Conservation (phyloP, 2,888 invertebrate species). For the Ophion ventricosus region DNA sequence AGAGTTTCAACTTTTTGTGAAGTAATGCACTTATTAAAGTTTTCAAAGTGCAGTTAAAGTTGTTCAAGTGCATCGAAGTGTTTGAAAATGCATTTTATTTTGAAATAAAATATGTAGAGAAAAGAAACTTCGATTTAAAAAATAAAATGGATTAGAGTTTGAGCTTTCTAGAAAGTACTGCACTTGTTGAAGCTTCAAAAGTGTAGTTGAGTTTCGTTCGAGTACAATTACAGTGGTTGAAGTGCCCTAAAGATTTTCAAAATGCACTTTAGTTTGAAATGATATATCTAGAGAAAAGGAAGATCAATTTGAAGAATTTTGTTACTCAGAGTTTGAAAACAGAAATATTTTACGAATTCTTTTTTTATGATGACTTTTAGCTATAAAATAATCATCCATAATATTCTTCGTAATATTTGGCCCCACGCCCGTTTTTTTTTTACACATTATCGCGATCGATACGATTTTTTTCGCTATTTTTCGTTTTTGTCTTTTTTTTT, state of each 20-base stretch:
- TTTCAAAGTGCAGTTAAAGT: neutral
- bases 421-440: neutral
- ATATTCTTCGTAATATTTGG: slow-evolving; percentile 30
- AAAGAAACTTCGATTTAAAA: too few species aligned
- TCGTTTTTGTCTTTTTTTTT: neutral
- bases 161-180: too few species aligned
- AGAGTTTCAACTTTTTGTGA: too few species aligned
- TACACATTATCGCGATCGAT: neutral
- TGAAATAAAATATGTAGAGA: neutral
- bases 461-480: slow-evolving; percentile 16
- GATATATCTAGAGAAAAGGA: neutral
- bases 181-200: too few species aligned
- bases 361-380: neutral
- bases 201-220: too few species aligned
- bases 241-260: too few species aligned
- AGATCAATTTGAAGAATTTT: slow-evolving; percentile 64
- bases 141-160: too few species aligned
- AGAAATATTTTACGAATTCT: neutral
- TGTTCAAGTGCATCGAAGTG: neutral
- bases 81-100: neutral
- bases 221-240: too few species aligned
- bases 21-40: too few species aligned
- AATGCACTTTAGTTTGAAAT: too few species aligned
- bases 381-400: slow-evolving; percentile 18
- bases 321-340: neutral